Evolutionary conservation across 1,140 invertebrate species (phyloP).

Genomic region (Eriocheir sinensis): DNA sequence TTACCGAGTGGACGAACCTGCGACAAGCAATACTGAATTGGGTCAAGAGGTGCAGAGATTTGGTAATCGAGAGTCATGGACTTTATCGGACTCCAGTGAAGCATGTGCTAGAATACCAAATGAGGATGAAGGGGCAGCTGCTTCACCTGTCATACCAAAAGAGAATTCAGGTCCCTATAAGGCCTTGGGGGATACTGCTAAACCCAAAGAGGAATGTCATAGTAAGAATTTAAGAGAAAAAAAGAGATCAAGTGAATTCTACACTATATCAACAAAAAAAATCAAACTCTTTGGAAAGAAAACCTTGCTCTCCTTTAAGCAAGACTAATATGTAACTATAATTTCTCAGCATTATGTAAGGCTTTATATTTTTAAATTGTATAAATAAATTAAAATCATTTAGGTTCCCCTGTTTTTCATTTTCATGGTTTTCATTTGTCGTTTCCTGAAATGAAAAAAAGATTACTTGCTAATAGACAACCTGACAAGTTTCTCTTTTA

Average conservation of each 20-base stretch:
- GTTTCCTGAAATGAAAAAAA: no score
- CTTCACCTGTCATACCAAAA: no score
- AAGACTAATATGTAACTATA: neutral
- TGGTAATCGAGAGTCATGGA: neutral
- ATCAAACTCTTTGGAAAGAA: slow-evolving; percentile 87
- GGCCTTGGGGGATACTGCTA: neutral
- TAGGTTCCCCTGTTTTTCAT: no score
- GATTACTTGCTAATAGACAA: no score
- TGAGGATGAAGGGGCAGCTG: neutral
- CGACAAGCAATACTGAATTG: no score
- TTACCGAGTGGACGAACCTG: neutral
- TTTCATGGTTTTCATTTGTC: no score
- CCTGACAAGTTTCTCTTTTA: no score
- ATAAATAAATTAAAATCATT: no score
- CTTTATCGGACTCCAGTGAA: neutral
- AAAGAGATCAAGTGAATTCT: neutral
- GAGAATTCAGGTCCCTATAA: neutral
- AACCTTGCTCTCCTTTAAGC: slow-evolving; percentile 87
- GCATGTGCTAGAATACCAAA: no score
- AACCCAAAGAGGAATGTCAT: neutral
- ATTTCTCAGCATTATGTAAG: no score
- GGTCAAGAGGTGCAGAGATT: neutral
- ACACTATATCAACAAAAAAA: neutral
- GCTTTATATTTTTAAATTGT: no score
- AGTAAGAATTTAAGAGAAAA: neutral